Conservation (phyloP, 1,140 invertebrate genomes). For the Lysiphlebus fabarum region DNA sequence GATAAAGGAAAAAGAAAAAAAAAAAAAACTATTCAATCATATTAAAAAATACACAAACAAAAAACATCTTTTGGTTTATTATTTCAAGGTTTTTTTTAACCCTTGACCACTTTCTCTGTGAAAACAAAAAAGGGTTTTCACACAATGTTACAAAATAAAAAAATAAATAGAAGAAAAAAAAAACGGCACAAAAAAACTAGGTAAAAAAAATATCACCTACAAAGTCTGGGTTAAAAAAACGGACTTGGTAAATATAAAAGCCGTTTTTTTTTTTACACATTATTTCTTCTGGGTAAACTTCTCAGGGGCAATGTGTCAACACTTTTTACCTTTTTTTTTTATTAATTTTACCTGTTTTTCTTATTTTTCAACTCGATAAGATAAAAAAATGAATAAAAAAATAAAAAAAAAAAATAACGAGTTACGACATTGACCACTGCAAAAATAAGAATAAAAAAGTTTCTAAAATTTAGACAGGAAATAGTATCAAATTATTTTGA, state of each 20-base stretch:
- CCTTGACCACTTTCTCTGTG: conserved; percentile 28
- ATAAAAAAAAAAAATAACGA: too few relatives aligned
- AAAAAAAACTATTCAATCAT: conserved; percentile 32
- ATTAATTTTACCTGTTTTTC: too few relatives aligned
- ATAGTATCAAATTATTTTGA: too few relatives aligned
- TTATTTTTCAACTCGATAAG: too few relatives aligned
- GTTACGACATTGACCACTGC: too few relatives aligned
- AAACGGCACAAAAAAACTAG: conserved; percentile 24
- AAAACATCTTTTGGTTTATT: too few relatives aligned
- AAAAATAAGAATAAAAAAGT: too few relatives aligned
- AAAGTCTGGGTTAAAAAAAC: conserved; percentile 15
- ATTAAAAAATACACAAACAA: conserved; percentile 39
- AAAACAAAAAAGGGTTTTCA: not conserved
- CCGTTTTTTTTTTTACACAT: conserved; percentile 1
- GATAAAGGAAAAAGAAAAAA: conserved; percentile 23
- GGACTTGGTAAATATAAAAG: not conserved
- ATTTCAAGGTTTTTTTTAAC: conserved; percentile 27
- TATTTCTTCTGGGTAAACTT: not conserved
- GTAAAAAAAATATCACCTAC: conserved; percentile 25
- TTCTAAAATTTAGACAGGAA: too few relatives aligned
- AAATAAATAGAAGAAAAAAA: not conserved
- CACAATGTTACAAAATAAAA: not conserved
- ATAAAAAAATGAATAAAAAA: too few relatives aligned
- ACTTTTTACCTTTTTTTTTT: too few relatives aligned
- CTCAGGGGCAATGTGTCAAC: too few relatives aligned